These are phyloP conservation scores for Eidolon helvum DNA, from an alignment of 2,113 vertebrate species.

Conservation along the genomic window DNA sequence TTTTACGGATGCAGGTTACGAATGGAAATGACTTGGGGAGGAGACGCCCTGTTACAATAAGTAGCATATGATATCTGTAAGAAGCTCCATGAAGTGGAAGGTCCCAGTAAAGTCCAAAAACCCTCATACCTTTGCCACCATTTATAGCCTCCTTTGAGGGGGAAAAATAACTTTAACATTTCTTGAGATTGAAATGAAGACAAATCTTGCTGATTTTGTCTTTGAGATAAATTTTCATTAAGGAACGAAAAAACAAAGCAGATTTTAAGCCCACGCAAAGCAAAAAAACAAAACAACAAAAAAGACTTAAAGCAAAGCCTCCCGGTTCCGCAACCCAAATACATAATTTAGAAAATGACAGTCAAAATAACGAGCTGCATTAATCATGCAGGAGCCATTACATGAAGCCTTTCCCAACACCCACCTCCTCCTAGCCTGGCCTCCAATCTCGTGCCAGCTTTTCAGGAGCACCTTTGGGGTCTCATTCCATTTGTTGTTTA, in stretches of 20 bases:
- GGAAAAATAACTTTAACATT: background rate
- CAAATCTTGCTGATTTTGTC: background rate
- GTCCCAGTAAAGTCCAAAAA: background rate
- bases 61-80: background rate
- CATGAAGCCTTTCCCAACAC: background rate
- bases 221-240: slow-evolving; percentile 67
- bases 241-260: slow-evolving; percentile 10
- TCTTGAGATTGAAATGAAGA: slow-evolving; percentile 35
- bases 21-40: background rate
- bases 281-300: background rate
- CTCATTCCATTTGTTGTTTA: slow-evolving; percentile 60
- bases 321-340: background rate
- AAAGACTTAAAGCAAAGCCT: background rate
- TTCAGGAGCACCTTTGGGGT: background rate
- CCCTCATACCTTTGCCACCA: background rate
- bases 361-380: slow-evolving; percentile 54
- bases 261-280: background rate
- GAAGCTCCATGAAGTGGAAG: background rate
- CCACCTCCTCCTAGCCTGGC: background rate
- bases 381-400: slow-evolving; percentile 26
- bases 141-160: background rate
- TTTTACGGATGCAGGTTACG: background rate
- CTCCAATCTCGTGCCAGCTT: background rate
- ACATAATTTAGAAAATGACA: slow-evolving; percentile 40
- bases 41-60: fast-evolving